Conservation (phyloP, 2,888 invertebrate genomes). For the Antheraea assamensis region DNA sequence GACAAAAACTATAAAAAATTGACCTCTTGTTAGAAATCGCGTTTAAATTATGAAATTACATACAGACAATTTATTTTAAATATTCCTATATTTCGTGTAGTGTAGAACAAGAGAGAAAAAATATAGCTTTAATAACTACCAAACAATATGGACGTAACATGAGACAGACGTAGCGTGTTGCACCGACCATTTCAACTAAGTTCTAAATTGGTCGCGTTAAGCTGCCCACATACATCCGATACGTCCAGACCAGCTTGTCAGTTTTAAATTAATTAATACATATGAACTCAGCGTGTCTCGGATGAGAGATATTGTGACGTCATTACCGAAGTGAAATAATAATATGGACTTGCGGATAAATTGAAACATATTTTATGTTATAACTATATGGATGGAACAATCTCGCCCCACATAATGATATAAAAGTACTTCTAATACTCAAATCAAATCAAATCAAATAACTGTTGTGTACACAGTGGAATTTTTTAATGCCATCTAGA, state of each 20-base stretch:
- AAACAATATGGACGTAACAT: constrained; percentile 28
- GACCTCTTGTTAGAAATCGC: too few relatives aligned
- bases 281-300: constrained; percentile 2
- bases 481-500: too few relatives aligned
- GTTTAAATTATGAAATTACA: too few relatives aligned
- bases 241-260: constrained; percentile 7
- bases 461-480: too few relatives aligned
- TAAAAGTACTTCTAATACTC: too few relatives aligned
- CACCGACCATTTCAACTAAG: constrained; percentile 46
- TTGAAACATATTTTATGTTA: neutral
- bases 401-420: neutral
- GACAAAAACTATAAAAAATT: too few relatives aligned
- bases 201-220: constrained; percentile 56
- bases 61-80: neutral
- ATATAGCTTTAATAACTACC: neutral
- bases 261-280: constrained; percentile 8
- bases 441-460: too few relatives aligned
- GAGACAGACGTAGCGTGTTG: constrained; percentile 61
- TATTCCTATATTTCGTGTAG: neutral
- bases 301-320: neutral
- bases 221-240: constrained; percentile 26
- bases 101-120: neutral
- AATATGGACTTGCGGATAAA: neutral
- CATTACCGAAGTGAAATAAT: neutral
- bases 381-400: neutral